phyloP scores from a whole-genome alignment of 2,797 vertebrate genomes.

The Pangasius krempfi region DNA sequence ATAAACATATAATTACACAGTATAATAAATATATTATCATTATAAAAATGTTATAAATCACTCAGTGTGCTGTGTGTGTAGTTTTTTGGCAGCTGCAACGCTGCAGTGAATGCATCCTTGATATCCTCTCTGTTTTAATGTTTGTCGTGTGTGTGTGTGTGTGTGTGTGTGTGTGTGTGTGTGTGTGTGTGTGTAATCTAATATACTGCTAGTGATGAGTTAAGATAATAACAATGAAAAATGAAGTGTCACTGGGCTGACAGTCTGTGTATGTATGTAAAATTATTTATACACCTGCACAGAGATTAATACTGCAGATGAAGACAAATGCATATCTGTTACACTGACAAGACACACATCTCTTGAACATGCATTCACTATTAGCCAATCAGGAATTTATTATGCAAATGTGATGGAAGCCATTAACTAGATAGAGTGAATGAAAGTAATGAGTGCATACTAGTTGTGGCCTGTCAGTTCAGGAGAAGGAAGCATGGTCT shows the following conservation, averaged over 20 bases:
- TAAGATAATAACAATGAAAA: background rate
- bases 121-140: background rate
- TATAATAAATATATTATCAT: background rate
- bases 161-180: background rate
- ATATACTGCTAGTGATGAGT: constrained; percentile 2
- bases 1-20: background rate
- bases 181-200: background rate
- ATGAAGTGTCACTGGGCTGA: background rate
- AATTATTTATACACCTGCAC: background rate
- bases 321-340: background rate
- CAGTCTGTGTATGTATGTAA: background rate
- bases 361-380: background rate
- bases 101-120: background rate
- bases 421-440: background rate
- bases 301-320: background rate
- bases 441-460: background rate
- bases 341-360: background rate
- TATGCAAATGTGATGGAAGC: background rate
- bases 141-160: background rate
- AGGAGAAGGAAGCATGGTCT: background rate
- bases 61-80: background rate
- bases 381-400: background rate
- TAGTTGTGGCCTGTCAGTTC: background rate
- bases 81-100: background rate
- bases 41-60: background rate